Base-by-base conservation (phyloP, 2,797 vertebrate genomes). In the Galagoides demidoff region DNA sequence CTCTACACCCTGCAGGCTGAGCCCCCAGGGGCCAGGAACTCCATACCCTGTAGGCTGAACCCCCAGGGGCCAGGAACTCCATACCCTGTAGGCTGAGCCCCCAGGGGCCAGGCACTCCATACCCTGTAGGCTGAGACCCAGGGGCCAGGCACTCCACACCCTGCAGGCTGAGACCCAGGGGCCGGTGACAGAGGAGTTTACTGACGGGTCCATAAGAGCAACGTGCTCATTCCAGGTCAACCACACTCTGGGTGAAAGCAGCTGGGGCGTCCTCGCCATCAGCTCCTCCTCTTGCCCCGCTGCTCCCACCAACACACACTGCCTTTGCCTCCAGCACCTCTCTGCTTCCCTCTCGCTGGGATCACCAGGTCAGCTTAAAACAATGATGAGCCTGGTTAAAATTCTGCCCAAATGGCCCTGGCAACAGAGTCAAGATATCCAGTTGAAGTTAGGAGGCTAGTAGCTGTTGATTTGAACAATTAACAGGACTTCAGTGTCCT, bases 381-480 rank as follows among this genome's bases (percentile, higher is more conserved):
- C 68, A 87, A 79, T 76, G 63, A 94, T 16, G 73, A 90, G 73
- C 34, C 83, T 87, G 59, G 92, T 96, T 95, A 96, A 95, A 95
- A 68, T 89, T 96, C 97, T 96, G 74, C 59, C 63, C 90, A 39
- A 84, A 57, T 79, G 96, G 82, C 89, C 70, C 78, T 88, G 31
- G 43, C 86, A 59, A 88, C 55, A 68, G 43, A 81, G 90, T 83
- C 85, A 90, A 95, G 97, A 73, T 29, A 90, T 49, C 91, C 79
- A 91, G 74, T 89, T 93, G 90, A 97, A 94, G 94, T 95, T 89
- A 70, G 82, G 96, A 89, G 95, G 92, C 71, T 83, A 71, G 76
- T 64, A 89, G 93, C 92, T 86, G 74, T 95, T 96, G 78, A 66
- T 95, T 68, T 91, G 90, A 96, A 96, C 97, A 88, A 95, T 61